These are phyloP conservation scores for Sesia apiformis DNA, from an alignment of 2,888 invertebrate species.

Conservation along the genomic window DNA sequence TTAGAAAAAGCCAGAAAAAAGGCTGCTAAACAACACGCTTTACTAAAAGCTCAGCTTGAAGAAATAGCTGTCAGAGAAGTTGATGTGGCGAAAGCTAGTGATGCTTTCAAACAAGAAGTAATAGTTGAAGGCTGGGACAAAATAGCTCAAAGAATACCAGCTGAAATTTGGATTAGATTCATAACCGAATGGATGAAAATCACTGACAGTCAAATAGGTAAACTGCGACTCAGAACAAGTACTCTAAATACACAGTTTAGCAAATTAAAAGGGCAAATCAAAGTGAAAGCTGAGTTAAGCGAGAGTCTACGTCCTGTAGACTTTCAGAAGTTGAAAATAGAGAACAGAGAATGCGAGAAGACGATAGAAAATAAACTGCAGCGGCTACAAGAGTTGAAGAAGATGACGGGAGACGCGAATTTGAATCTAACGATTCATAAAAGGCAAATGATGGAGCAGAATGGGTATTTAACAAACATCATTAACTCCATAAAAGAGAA, in stretches of 20 bases:
- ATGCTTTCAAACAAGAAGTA: constrained; percentile 67
- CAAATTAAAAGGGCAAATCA: constrained; percentile 69
- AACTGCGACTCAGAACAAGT: constrained; percentile 72
- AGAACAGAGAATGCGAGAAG: constrained; percentile 66
- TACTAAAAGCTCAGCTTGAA: constrained; percentile 69
- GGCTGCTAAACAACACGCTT: constrained; percentile 44
- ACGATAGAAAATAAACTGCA: constrained; percentile 70
- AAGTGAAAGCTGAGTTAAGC: constrained; percentile 72
- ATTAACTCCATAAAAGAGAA: constrained; percentile 49
- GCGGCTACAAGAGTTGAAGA: constrained; percentile 72
- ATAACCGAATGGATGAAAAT: constrained; percentile 77
- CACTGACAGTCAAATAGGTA: constrained; percentile 71
- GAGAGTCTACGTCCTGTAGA: constrained; percentile 76
- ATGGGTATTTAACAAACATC: constrained; percentile 49
- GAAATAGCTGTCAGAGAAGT: constrained; percentile 66
- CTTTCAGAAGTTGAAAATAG: constrained; percentile 77
- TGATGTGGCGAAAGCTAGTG: constrained; percentile 62
- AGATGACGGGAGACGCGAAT: constrained; percentile 74
- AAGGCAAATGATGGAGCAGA: constrained; percentile 69
- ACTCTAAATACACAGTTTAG: constrained; percentile 69
- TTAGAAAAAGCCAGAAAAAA: constrained; percentile 35
- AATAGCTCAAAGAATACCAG: constrained; percentile 76
- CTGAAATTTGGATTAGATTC: constrained; percentile 74
- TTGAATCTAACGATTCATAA: constrained; percentile 72
- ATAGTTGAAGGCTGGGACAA: constrained; percentile 69